Conservation (phyloP, 2,888 invertebrate species). For the Cinara cedri region DNA sequence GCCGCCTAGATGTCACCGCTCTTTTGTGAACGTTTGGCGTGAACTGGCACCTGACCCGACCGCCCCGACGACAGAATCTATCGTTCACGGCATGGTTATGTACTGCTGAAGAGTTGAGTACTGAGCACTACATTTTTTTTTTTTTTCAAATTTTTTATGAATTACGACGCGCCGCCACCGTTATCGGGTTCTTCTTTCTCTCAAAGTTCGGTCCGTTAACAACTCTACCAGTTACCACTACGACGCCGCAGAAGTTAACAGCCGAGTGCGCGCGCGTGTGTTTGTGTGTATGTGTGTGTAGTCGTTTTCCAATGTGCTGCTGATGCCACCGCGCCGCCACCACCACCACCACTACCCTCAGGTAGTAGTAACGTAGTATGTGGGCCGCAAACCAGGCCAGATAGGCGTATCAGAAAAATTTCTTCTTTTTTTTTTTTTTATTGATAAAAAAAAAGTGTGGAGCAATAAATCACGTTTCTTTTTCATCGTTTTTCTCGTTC, state of each 20-base stretch:
- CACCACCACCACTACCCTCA: constrained; percentile 48
- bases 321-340: constrained; percentile 2
- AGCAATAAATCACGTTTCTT: constrained; percentile 56
- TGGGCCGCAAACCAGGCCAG: constrained; percentile 56
- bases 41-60: too few relatives aligned
- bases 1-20: too few relatives aligned
- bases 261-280: neutral
- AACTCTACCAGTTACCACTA: neutral
- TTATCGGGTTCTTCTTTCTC: too few relatives aligned
- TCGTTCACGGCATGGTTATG: neutral
- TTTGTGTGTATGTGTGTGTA: constrained; percentile 18
- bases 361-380: constrained; percentile 54
- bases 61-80: neutral
- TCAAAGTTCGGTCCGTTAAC: constrained; percentile 5
- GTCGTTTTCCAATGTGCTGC: constrained; percentile 50
- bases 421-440: constrained; percentile 37
- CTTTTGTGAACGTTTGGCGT: too few relatives aligned
- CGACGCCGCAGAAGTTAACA: too few relatives aligned
- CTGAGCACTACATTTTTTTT: too few relatives aligned
- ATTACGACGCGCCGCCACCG: neutral
- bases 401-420: constrained; percentile 56
- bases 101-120: too few relatives aligned
- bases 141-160: too few relatives aligned
- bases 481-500: constrained; percentile 33
- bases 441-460: constrained; percentile 22